Evolutionary conservation across 53 echinoderm and acorn worm species (phyloP).

Genomic region (Arbacia lixula): DNA sequence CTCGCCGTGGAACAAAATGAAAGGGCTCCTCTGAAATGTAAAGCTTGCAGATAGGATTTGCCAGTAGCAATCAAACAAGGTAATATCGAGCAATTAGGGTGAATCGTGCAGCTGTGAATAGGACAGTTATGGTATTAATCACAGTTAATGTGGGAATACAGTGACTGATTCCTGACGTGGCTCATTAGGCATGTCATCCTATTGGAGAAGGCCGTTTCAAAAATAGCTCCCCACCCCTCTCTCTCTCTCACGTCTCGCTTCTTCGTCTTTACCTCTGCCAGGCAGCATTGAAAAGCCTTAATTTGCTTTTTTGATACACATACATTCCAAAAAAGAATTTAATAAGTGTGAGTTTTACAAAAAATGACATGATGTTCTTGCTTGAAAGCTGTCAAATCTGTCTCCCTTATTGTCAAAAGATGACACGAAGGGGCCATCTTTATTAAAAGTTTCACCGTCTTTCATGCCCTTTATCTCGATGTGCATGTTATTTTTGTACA

Average conservation of each 20-base stretch:
- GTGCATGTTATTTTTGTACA: too few relatives aligned
- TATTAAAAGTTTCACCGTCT: too few relatives aligned
- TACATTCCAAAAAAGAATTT: too few relatives aligned
- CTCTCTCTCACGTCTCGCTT: neutral
- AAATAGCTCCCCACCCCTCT: neutral
- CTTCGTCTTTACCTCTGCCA: neutral
- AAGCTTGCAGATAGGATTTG: constrained; percentile 13
- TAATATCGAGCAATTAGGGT: constrained; percentile 23
- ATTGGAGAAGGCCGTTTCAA: neutral
- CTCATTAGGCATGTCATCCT: constrained; percentile 20
- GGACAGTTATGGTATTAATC: constrained; percentile 12
- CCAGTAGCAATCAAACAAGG: constrained; percentile 26
- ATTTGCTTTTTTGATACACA: too few relatives aligned
- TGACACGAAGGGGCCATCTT: too few relatives aligned
- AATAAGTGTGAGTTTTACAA: too few relatives aligned
- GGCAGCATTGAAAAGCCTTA: too few relatives aligned
- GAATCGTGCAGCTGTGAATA: constrained; percentile 13
- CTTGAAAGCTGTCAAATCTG: too few relatives aligned
- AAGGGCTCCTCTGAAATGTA: constrained; percentile 17
- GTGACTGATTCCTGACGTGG: constrained; percentile 7
- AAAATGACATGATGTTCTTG: too few relatives aligned
- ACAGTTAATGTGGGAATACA: constrained; percentile 21
- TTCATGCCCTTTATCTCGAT: too few relatives aligned
- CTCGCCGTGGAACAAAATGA: too few relatives aligned
- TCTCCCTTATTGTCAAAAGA: too few relatives aligned